Evolutionary conservation across 53 echinoderm and acorn worm species (phyloP).

Genomic region (Paracentrotus lividus): DNA sequence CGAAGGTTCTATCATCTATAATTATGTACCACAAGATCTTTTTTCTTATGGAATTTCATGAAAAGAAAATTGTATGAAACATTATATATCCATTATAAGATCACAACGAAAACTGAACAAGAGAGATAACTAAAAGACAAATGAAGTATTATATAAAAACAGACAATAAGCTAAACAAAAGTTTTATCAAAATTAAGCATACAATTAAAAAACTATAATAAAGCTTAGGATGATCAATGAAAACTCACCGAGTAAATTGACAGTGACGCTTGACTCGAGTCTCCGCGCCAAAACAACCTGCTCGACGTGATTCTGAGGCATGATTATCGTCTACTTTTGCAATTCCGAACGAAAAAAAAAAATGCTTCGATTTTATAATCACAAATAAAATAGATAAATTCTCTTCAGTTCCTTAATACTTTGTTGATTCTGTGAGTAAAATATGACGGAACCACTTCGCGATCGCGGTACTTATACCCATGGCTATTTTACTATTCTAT

Average conservation of each 20-base stretch:
- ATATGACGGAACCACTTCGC: slow-evolving; percentile 33
- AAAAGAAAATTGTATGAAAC: too few relatives aligned
- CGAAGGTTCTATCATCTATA: too few relatives aligned
- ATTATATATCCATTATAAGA: too few relatives aligned
- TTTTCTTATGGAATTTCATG: too few relatives aligned
- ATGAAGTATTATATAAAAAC: too few relatives aligned
- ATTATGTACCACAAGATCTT: too few relatives aligned
- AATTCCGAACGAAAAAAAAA: background rate
- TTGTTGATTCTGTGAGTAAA: background rate
- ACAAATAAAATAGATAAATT: background rate
- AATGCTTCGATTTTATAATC: background rate
- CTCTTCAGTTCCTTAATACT: background rate
- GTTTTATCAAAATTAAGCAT: background rate
- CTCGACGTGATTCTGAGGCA: slow-evolving; percentile 70
- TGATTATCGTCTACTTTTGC: background rate
- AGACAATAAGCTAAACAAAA: too few relatives aligned
- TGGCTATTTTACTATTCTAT: background rate
- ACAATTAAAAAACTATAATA: background rate
- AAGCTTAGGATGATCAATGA: slow-evolving; percentile 19
- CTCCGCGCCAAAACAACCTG: slow-evolving; percentile 68
- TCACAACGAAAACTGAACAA: too few relatives aligned
- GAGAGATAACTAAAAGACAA: too few relatives aligned
- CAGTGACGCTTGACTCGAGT: slow-evolving; percentile 66
- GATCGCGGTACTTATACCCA: slow-evolving; percentile 49
- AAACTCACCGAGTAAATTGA: slow-evolving; percentile 61